phyloP scores from a whole-genome alignment of 35 echinoderm and acorn worm genomes.

The Eucidaris tribuloides region DNA sequence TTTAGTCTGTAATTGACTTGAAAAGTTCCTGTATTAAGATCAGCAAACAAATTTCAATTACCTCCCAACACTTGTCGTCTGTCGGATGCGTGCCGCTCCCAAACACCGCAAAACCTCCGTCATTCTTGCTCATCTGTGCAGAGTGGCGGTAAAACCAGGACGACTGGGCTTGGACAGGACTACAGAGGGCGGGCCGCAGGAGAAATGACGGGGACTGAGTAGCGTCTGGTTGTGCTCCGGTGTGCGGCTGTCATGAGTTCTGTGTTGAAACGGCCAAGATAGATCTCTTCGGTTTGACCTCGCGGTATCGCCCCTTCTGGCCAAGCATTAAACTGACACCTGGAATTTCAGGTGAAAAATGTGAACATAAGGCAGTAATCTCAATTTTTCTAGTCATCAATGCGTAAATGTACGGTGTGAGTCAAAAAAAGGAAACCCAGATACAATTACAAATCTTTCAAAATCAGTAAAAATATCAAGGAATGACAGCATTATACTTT shows the following conservation, averaged over 20 bases:
- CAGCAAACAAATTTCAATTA: too few species aligned
- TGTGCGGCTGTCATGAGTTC: constrained; percentile 77
- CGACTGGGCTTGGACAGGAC: constrained; percentile 73
- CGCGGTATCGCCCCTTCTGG: constrained; percentile 90
- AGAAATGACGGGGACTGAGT: constrained; percentile 80
- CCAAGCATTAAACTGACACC: constrained; percentile 90
- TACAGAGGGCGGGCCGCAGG: constrained; percentile 75
- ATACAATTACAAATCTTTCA: too few species aligned
- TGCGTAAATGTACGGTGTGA: too few species aligned
- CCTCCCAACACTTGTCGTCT: constrained; percentile 80
- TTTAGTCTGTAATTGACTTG: too few species aligned
- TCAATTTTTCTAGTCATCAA: too few species aligned
- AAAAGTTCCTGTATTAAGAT: too few species aligned
- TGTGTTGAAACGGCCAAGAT: constrained; percentile 77
- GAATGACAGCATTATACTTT: too few species aligned
- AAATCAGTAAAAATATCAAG: too few species aligned
- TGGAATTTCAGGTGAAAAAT: too few species aligned
- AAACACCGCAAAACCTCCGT: constrained; percentile 79
- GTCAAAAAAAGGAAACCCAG: too few species aligned
- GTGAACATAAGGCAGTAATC: too few species aligned
- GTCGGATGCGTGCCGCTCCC: constrained; percentile 60
- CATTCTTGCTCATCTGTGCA: constrained; percentile 75
- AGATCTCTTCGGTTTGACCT: constrained; percentile 73
- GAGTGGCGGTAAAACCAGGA: constrained; percentile 71
- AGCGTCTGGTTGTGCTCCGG: constrained; percentile 68